Evolutionary conservation across 1,140 invertebrate species (phyloP), one percentile per base, ranked within the genome.

Genomic region (Drosophila serrata): DNA sequence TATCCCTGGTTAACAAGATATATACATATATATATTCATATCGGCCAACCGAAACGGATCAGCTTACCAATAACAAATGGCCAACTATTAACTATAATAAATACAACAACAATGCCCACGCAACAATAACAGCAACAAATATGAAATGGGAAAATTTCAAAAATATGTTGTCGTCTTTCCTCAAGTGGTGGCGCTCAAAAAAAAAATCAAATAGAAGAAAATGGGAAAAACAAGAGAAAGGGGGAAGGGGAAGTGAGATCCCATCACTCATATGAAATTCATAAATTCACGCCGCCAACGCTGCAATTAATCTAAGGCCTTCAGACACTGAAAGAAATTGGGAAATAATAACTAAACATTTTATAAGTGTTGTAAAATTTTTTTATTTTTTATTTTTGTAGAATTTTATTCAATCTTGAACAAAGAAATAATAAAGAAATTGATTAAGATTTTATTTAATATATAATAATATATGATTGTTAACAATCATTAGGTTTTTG

Each of bases 211-310:
- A 35, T 22, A 11, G 0, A 22, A 53, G 49, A 35, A 53, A 53
- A 53, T 53, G 31, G 43, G 51, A 65, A 51, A 51, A 58, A 40
- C 27, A 19, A 53, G 46, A n/a, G 37, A 45, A 46, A 46, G 17
- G 9, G 13, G 35, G 17, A 27, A 19, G 49, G 39, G 57, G 31
- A 42, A 53, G 40, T 46, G 56, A 42, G 67, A 73, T 62, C 45
- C 65, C 46, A 48, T 90, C 79, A 79, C 72, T 90, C 86, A 86
- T 82, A 67, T 55, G 85, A 81, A 81, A 85, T 78, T 81, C 79
- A 90, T 81, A 79, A 90, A 78, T 84, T 90, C 81, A 75, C 81
- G 75, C 72, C 68, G 53, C 67, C 68, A 46, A 59, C 77, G 51
- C 27, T 49, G 86, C 79, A 84, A 81, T 85, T 81, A 90, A 90